Conservation (phyloP, 2,797 vertebrate species). For the Salmo trutta region DNA sequence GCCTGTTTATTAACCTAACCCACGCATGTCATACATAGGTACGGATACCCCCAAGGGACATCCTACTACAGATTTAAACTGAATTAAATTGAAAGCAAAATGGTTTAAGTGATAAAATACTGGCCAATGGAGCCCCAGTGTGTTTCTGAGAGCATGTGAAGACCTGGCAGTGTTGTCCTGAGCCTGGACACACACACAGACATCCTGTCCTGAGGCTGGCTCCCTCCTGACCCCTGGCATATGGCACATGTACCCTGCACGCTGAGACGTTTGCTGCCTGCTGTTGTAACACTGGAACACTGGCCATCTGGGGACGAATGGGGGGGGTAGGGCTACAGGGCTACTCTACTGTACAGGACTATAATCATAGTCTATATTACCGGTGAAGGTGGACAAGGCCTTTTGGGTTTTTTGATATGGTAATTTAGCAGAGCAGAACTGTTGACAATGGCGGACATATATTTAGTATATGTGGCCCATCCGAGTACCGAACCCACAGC, state of each 20-base stretch:
- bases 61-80: too few species aligned
- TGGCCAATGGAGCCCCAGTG: too few species aligned
- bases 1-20: too few species aligned
- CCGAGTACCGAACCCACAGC: background rate
- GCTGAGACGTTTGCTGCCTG: conserved; percentile 61
- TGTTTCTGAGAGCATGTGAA: too few species aligned
- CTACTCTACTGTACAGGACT: too few species aligned
- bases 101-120: too few species aligned
- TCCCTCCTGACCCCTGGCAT: conserved; percentile 68
- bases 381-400: background rate
- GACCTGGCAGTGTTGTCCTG: too few species aligned
- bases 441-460: too few species aligned
- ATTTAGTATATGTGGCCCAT: too few species aligned
- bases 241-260: conserved; percentile 66
- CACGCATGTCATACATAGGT: too few species aligned
- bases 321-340: background rate
- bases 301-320: conserved; percentile 34
- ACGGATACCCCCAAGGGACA: too few species aligned
- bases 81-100: too few species aligned
- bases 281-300: conserved; percentile 45
- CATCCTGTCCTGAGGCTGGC: conserved; percentile 54
- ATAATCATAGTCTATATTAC: background rate
- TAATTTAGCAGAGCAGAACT: background rate
- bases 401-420: background rate
- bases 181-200: background rate